Evolutionary conservation across 2,113 vertebrate genomes (phyloP), one percentile per base, ranked within the genome.

Genomic region (Otocyon megalotis): DNA sequence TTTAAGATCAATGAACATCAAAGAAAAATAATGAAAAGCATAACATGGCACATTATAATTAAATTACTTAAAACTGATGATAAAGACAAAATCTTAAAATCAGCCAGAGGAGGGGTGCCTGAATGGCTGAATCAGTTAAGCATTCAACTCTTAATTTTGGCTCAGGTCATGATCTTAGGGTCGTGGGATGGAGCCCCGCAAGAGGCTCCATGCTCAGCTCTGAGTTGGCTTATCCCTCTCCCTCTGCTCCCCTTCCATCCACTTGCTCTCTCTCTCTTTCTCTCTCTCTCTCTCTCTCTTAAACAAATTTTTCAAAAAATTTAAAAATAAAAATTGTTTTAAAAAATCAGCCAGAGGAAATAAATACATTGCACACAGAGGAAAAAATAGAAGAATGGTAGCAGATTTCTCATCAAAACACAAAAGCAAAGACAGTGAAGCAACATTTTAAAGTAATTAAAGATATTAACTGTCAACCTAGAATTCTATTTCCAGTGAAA

Each of bases 71-170:
- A 85, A 79, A 90, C 12, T 79, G 30, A 9, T 53, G 8, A 69
- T 91, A 77, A 86, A 86, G 81, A 86, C 22, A 85, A 69, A 86
- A 79, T 67, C 19, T 90, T 72, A 84, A 89, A 67, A 58, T 56
- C 30, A 58, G 20, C 13, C 58, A 77, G n/a, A 93, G 37, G 43
- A 26, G 32, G 16, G 32, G 1, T 69, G 16, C 12, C 62, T 69
- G 67, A 8, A 16, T 69, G 32, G 67, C 14, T 69, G 16, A 69
- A n/a, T 30, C n/a, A 32, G 67, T 69, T 69, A 69, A 69, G 67
- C 32, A 35, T 69, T 8, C n/a, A 69, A 69, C n/a, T 69, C 16
- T 69, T n/a, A 32, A 69, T 69, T 69, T 69, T n/a, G 32, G 32
- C 32, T 69, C 16, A 69, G 17, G 17, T 69, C n/a, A 17, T n/a